Base-by-base conservation (phyloP, 2,113 vertebrate genomes). In the Corapipo altera region DNA sequence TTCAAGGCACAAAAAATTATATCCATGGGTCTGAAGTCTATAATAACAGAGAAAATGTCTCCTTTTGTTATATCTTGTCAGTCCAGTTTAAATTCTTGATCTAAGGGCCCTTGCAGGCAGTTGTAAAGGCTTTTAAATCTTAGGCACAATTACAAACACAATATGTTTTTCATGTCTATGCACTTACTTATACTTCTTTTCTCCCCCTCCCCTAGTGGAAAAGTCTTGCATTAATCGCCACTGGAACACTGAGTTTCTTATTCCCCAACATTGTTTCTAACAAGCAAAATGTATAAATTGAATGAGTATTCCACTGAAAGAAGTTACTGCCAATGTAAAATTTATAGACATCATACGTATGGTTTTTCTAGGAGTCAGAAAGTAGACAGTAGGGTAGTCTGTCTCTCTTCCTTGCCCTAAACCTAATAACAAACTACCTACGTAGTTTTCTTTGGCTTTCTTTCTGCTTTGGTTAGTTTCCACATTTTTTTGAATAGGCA, bases 131-230 rank as follows among this genome's bases (percentile, higher is more conserved):
- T 81, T 62, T 78, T 21, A 44, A 71, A 89, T 71, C 22, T 32
- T 55, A 62, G n/a, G 41, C 43, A 66, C 6, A 82, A 66, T 41
- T 82, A 46, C 12, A 95, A 75, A 79, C 15, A 71, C 21, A 26
- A 18, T 15, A 33, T 21, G 4, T 23, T 75, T 82, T 88, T 85
- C 30, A 57, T 20, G 15, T 59, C 49, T 41, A 69, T 39, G 44
- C 23, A 39, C 8, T 74, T n/a, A 66, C 30, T 86, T 77, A 48
- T 43, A 22, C 7, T 48, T 77, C 15, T 39, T 20, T 37, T 59
- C 32, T 79, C 17, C 27, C 33, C 2, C 17, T 17, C n/a, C 7
- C 5, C 12, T 35, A 73, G 8, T 0, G 1, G 41, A 92, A 86
- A 91, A 77, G 6, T 15, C 2, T 28, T 75, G 5, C 8, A 43